Conservation (phyloP, 2,797 vertebrate species). For the Gymnothorax reevesii region DNA sequence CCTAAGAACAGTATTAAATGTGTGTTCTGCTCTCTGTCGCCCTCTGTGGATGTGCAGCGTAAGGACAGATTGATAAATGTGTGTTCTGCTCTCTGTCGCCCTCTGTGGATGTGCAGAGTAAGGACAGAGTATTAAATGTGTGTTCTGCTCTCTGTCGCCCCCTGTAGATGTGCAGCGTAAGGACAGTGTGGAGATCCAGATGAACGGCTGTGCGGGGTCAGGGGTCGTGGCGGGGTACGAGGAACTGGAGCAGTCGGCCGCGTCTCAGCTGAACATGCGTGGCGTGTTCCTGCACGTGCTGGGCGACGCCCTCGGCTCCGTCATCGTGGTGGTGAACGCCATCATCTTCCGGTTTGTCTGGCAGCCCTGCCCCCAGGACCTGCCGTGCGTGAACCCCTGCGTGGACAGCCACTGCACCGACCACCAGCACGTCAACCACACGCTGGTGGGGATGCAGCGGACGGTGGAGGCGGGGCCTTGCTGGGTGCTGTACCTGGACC, state of each 20-base stretch:
- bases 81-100: too few species aligned
- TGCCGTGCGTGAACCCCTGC: slow-evolving; percentile 82
- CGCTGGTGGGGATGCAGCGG: slow-evolving; percentile 54
- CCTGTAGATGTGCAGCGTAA: slow-evolving; percentile 69
- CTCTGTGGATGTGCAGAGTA: too few species aligned
- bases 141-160: slow-evolving; percentile 25
- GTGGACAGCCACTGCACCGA: slow-evolving; percentile 71
- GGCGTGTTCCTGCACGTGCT: slow-evolving; percentile 97
- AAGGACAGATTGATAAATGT: too few species aligned
- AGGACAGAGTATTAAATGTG: too few species aligned
- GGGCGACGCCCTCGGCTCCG: slow-evolving; percentile 94
- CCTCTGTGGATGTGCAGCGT: too few species aligned
- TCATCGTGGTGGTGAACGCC: slow-evolving; percentile 94
- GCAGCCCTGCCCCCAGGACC: slow-evolving; percentile 75
- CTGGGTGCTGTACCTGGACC: slow-evolving; percentile 97
- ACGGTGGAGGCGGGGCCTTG: slow-evolving; percentile 80
- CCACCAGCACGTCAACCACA: slow-evolving; percentile 70
- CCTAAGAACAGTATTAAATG: slow-evolving; percentile 66
- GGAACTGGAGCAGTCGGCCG: slow-evolving; percentile 66
- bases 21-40: too few species aligned
- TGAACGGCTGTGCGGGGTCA: slow-evolving; percentile 76
- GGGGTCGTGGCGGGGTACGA: slow-evolving; percentile 59
- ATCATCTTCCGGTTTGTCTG: slow-evolving; percentile 88
- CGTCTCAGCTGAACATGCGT: slow-evolving; percentile 94
- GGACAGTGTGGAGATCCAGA: slow-evolving; percentile 75